Percentiles rank a stretch among this genome's conserved stretches.
Evolutionary conservation across 2,113 vertebrate genomes (phyloP).

Genomic region (Irena cyanogastra): DNA sequence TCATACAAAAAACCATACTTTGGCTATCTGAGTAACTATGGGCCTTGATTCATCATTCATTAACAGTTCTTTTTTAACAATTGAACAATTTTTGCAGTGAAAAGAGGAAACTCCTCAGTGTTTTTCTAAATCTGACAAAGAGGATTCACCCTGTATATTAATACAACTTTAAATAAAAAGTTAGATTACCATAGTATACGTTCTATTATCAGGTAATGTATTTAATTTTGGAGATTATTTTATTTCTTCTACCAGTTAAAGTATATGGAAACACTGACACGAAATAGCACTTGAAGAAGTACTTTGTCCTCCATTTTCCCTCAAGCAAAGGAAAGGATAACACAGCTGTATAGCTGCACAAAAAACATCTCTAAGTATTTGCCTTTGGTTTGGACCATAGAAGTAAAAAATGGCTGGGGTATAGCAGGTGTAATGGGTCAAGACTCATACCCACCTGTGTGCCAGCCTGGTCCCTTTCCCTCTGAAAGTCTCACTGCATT

Average conservation of each 20-base stretch:
- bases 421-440: accelerated
- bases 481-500: not conserved
- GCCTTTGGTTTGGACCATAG: not conserved
- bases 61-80: not conserved
- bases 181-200: not conserved
- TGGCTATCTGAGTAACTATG: not conserved
- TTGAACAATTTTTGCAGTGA: not conserved
- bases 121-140: not conserved
- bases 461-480: not conserved
- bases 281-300: not conserved
- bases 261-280: not conserved
- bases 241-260: not conserved
- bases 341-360: not conserved
- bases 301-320: not conserved
- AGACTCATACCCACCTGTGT: accelerated
- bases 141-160: not conserved
- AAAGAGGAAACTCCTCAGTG: not conserved
- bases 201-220: not conserved
- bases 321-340: not conserved
- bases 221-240: not conserved
- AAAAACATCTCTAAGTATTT: not conserved
- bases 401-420: not conserved
- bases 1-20: not conserved
- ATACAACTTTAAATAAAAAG: not conserved
- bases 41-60: not conserved